Evolutionary conservation across 2,797 vertebrate species (phyloP).

Genomic region (Chloroceryle amazona): DNA sequence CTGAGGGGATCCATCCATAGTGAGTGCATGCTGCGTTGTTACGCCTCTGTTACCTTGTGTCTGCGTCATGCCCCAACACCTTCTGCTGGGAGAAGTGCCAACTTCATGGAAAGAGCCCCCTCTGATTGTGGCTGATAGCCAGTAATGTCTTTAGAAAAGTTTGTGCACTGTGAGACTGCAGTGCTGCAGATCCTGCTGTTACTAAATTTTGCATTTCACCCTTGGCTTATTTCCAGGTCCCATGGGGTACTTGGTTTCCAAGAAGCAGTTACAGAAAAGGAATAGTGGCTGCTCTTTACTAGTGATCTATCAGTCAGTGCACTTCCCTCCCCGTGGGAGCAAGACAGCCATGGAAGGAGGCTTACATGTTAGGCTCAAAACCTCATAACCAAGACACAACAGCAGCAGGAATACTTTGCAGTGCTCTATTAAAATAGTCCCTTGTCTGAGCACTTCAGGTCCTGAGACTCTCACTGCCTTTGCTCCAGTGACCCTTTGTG

Average conservation of each 20-base stretch:
- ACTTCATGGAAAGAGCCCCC: not conserved
- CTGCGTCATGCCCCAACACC: not conserved
- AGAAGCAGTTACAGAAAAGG: not conserved
- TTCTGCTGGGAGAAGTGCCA: conserved; percentile 12
- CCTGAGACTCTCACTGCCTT: not conserved
- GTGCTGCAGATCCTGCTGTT: conserved; percentile 5
- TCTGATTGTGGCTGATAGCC: conserved; percentile 31
- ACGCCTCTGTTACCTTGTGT: not conserved
- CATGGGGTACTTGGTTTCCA: not conserved
- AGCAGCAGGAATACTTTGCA: not conserved
- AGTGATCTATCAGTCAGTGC: not conserved
- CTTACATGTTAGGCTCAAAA: not conserved
- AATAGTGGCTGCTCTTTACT: not conserved
- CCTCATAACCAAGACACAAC: not conserved
- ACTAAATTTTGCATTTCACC: conserved; percentile 42
- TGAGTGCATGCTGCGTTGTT: not conserved
- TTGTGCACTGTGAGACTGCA: not conserved
- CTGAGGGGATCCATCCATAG: not conserved
- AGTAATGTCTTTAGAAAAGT: conserved; percentile 25
- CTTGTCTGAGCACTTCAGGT: not conserved
- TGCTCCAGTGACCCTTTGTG: not conserved
- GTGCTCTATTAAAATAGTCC: not conserved
- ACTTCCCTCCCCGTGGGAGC: not conserved
- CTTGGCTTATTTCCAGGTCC: conserved; percentile 6
- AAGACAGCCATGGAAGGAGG: not conserved